phyloP scores from a whole-genome alignment of 2,797 vertebrate genomes.

The Notamacropus eugenii region DNA sequence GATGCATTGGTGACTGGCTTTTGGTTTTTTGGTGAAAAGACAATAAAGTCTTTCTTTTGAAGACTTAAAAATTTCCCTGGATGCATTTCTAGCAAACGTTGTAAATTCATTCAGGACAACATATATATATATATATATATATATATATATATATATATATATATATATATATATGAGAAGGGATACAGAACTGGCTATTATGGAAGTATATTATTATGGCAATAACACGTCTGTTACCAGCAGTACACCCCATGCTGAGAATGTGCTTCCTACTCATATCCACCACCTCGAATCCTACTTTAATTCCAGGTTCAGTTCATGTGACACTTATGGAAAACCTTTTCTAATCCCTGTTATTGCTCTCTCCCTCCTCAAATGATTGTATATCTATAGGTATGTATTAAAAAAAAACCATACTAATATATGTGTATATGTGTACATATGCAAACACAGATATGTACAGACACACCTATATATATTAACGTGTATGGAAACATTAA shows the following conservation, averaged over 20 bases:
- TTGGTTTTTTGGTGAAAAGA: not conserved
- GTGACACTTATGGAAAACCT: not conserved
- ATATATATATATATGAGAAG: not conserved
- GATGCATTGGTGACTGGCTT: not conserved
- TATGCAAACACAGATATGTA: not conserved
- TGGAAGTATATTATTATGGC: not conserved
- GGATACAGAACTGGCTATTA: not conserved
- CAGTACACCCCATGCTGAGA: not conserved
- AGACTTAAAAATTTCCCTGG: not conserved
- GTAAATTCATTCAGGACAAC: not conserved
- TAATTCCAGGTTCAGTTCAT: not conserved
- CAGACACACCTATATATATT: too few relatives aligned
- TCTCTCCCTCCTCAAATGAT: not conserved
- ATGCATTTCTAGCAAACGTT: not conserved
- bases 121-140: not conserved
- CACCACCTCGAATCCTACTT: not conserved
- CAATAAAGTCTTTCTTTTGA: not conserved
- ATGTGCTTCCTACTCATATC: not conserved
- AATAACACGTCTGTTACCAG: not conserved
- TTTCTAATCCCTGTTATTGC: not conserved
- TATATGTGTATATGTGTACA: not conserved
- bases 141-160: too few relatives aligned
- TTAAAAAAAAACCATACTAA: not conserved
- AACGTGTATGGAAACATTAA: too few relatives aligned
- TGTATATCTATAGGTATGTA: not conserved